Evolutionary conservation across 2,888 invertebrate genomes (phyloP), one percentile per base, ranked within the genome.

Genomic region (Eupeodes luniger): DNA sequence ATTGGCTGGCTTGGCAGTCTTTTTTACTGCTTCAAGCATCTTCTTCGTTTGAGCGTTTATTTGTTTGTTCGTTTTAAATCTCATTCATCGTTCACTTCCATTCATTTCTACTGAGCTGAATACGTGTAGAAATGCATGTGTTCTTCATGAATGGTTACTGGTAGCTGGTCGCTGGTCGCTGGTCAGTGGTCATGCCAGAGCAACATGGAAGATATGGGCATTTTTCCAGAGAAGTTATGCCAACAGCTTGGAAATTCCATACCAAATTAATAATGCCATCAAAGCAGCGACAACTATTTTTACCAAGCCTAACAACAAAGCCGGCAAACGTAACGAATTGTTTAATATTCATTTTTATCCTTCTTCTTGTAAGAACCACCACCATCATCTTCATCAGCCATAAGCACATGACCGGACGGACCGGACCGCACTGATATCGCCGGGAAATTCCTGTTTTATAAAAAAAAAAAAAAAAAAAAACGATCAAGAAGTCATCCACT

Each of bases 91-190:
- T 81, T 55, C 44, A 19, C 27, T 67, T 78, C 78, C 78, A 83
- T 86, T 86, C 82, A 75, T 79, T 82, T 78, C 74, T 27, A 27
- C 27, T 79, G 69, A 34, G 16, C 34, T 76, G 76, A 40, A 80
- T 74, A 87, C 87, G 87, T 84, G 87, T 81, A 84, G 36, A 80
- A 84, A 84, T 87, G 87, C 87, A 87, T 81, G 84, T 53, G 67
- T 40, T 69, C 67, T 16, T 81, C 67, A 80, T 84, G 77, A 84
- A 87, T 87, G 84, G 80, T 57, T 80, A 27, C 27, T 27, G 27
- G 27, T 27, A 2, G 2, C 3, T 27, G 27, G 27, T 27, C 27
- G 2, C 3, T 27, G 27, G 27, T 27, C 2, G 2, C 27, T 87
- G 80, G 80, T 57, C 80, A 57, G 40, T 55, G 70, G 57, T 16